Base-by-base conservation (phyloP, 2,113 vertebrate species). In the Mola mola region DNA sequence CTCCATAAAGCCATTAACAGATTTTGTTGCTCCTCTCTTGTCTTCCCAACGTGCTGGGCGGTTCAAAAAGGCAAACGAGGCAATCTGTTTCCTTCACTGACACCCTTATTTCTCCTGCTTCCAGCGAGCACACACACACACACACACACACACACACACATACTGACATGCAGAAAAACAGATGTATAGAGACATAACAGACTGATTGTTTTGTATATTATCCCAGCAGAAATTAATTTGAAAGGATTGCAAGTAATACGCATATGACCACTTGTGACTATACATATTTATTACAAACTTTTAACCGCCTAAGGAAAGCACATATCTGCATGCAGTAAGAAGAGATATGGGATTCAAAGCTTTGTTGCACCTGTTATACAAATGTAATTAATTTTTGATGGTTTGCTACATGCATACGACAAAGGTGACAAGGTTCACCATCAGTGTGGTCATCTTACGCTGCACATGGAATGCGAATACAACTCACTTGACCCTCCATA, bases 1-100 rank as follows among this genome's bases (percentile, higher is more conserved):
- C 91, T 89, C 90, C 92, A 93, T 95, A 95, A 94, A 96, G 92
- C 94, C 91, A 94, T 98, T 98, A 97, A 94, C 95, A 95, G 94
- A 94, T 96, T 96, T 96, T 95, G 95, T 97, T 95, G 92, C 93
- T 82, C 87, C 84, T 91, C 91, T 91, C 89, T 75, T 87, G 88
- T 87, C 91, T 83, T 93, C 88, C 76, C 83, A 93, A 94, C 89
- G 88, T 91, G 92, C 94, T 87, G 90, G 90, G 92, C 93, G 93
- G 92, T 91, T 94, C 91, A 93, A 93, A 93, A 90, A 94, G 92
- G 86, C 91, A 89, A 93, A 90, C 84, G 83, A 91, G 89, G 75
- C 90, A 90, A 91, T 94, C 93, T 93, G 93, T 92, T 91, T 89
- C 85, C 90, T 86, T 79, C 60, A 31, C 82, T 75, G 85, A 69